Evolutionary conservation across 2,888 invertebrate species (phyloP).

Genomic region (Camponotus fellah): DNA sequence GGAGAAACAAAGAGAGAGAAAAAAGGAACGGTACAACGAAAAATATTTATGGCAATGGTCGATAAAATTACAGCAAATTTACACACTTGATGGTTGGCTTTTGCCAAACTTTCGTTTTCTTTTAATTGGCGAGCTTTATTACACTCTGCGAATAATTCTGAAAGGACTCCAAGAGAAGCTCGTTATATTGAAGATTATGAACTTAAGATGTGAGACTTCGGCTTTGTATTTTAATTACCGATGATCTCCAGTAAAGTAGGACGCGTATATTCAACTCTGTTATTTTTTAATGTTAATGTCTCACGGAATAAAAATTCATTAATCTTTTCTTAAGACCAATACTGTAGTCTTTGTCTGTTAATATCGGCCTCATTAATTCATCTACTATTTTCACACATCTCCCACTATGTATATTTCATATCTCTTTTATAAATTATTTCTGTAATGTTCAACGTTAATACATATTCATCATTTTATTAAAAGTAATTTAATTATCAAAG

Average conservation of each 20-base stretch:
- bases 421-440: slow-evolving; percentile 16
- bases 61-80: slow-evolving; percentile 55
- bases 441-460: neutral
- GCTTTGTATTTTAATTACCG: slow-evolving; percentile 22
- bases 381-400: neutral
- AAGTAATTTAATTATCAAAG: neutral
- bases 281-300: slow-evolving; percentile 5
- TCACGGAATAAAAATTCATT: slow-evolving; percentile 27
- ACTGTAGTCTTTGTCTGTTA: neutral
- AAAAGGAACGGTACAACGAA: slow-evolving; percentile 24
- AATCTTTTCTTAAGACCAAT: slow-evolving; percentile 13
- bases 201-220: neutral
- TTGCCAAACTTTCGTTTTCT: slow-evolving; percentile 36
- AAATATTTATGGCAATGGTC: slow-evolving; percentile 53
- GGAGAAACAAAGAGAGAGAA: neutral
- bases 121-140: slow-evolving; percentile 43
- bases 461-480: neutral
- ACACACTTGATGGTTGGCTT: slow-evolving; percentile 44
- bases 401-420: neutral
- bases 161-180: slow-evolving; percentile 2
- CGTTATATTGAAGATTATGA: slow-evolving; percentile 23
- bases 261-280: neutral
- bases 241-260: slow-evolving; percentile 8
- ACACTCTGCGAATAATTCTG: neutral
- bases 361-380: slow-evolving; percentile 18